phyloP scores from a whole-genome alignment of 2,797 vertebrate genomes.

The Linurgus olivaceus region DNA sequence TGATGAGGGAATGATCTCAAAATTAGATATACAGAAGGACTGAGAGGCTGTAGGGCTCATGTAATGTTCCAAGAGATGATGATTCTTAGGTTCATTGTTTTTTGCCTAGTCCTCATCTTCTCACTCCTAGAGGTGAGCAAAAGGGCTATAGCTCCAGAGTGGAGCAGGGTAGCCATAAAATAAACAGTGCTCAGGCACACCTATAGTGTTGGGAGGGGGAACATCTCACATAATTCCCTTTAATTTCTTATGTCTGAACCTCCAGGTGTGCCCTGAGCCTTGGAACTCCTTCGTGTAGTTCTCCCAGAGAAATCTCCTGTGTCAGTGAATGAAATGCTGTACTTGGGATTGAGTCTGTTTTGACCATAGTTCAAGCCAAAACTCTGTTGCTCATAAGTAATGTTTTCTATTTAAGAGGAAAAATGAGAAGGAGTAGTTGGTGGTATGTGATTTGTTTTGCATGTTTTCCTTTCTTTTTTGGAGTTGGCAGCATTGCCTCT shows the following conservation, averaged over 20 bases:
- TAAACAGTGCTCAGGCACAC: background rate
- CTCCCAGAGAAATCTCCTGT: background rate
- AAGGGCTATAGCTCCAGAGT: background rate
- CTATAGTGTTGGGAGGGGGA: rapidly evolving
- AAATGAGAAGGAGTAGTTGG: background rate
- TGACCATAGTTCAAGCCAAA: background rate
- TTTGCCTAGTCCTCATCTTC: background rate
- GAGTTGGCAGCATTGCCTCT: background rate
- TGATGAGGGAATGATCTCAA: background rate
- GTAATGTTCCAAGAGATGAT: background rate
- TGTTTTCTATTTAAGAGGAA: background rate
- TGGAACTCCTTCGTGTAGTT: background rate
- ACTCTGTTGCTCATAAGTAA: background rate
- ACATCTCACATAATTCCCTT: background rate
- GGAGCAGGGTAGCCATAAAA: background rate
- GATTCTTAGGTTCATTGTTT: background rate
- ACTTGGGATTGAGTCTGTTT: background rate
- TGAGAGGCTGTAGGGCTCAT: background rate
- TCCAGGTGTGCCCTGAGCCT: background rate
- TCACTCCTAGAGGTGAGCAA: background rate
- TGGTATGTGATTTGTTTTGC: background rate
- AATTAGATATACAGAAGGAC: background rate
- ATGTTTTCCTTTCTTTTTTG: background rate
- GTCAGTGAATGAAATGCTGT: background rate
- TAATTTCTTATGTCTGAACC: background rate